These are phyloP conservation scores for Parasteatoda lunata DNA, from an alignment of 2,888 invertebrate species.

Conservation along the genomic window DNA sequence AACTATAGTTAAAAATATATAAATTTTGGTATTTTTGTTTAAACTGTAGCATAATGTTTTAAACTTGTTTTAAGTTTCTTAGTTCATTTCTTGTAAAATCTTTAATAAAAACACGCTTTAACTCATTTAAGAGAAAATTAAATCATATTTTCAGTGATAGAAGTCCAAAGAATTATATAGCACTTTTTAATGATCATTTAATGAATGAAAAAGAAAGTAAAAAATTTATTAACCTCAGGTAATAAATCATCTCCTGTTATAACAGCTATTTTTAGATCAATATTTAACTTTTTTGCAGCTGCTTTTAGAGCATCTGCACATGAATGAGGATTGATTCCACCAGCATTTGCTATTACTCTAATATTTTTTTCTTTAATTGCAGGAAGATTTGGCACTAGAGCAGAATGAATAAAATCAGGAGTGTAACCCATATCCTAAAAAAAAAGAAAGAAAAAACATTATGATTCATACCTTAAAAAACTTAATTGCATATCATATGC, in stretches of 20 bases:
- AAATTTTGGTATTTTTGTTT: too few species aligned
- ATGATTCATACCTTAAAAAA: too few species aligned
- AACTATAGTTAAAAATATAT: too few species aligned
- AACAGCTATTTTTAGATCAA: conserved; percentile 76
- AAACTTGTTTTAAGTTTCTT: too few species aligned
- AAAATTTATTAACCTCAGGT: conserved; percentile 71
- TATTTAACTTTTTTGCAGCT: conserved; percentile 73
- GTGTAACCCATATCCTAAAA: conserved; percentile 75
- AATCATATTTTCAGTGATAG: too few species aligned
- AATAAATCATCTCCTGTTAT: conserved; percentile 76
- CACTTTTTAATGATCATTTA: too few species aligned
- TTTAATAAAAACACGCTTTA: too few species aligned
- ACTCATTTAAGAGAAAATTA: too few species aligned
- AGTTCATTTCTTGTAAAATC: too few species aligned
- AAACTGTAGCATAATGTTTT: too few species aligned
- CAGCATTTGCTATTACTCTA: conserved; percentile 76
- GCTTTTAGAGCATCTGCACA: conserved; percentile 75
- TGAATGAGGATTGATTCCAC: conserved; percentile 76
- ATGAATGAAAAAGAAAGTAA: background rate
- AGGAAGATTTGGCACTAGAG: conserved; percentile 75
- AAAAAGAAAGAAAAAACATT: background rate
- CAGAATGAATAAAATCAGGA: conserved; percentile 76
- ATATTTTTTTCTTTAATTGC: conserved; percentile 76
- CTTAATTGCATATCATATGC: background rate
- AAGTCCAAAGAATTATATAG: too few species aligned